Percentiles rank a stretch among this genome's conserved stretches.
These are phyloP conservation scores for Turritopsis rubra DNA, from an alignment of 30 jellyfish, hydroid and myxozoan species.

Conservation along the genomic window DNA sequence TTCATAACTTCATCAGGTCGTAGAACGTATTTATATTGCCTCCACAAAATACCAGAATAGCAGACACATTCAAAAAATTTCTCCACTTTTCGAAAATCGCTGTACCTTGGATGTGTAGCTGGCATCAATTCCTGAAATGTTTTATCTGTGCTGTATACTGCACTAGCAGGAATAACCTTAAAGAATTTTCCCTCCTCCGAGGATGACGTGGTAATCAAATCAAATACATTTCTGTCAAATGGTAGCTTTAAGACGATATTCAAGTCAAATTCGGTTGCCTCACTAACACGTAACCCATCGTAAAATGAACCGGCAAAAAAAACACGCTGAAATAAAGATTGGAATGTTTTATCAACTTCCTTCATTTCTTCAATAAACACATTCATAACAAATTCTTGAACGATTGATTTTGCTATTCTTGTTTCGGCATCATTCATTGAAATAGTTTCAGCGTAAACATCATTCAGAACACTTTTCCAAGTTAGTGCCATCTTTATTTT, in stretches of 20 bases:
- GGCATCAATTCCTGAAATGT: neutral
- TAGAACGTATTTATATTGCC: neutral
- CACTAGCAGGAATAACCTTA: neutral
- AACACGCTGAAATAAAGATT: neutral
- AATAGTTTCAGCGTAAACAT: slow-evolving; percentile 12
- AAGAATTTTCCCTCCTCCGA: slow-evolving; percentile 6
- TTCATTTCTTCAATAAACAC: neutral
- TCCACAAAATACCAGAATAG: neutral
- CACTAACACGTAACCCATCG: slow-evolving; percentile 25
- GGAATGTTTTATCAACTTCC: neutral
- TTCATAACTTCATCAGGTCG: neutral
- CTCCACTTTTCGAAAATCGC: neutral
- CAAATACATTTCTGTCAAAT: neutral
- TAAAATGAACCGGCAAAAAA: slow-evolving; percentile 22
- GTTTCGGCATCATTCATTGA: slow-evolving; percentile 7
- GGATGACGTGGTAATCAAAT: neutral
- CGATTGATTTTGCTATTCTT: neutral
- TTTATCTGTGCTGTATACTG: neutral
- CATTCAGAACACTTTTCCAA: neutral
- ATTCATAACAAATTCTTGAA: neutral
- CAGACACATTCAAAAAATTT: neutral
- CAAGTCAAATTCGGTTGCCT: slow-evolving; percentile 32
- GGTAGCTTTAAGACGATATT: slow-evolving; percentile 22
- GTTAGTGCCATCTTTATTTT: neutral
- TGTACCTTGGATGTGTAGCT: neutral